A percentile compares a stretch with the other conserved stretches of the same genome.
phyloP scores from a whole-genome alignment of 64 coral and sea anemone species.

The Montipora capricornis region DNA sequence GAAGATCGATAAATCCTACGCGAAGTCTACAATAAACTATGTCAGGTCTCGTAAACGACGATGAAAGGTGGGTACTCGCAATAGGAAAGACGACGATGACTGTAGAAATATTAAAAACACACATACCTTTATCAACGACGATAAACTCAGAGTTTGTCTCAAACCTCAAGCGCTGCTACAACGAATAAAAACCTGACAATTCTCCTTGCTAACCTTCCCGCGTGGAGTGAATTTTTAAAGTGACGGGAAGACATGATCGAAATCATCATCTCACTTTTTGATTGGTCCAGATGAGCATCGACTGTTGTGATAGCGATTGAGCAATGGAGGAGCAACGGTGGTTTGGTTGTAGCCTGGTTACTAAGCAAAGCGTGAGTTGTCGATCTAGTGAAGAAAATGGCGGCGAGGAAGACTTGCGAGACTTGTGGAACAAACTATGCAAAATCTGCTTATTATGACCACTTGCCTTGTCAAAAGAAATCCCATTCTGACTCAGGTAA shows the following conservation, averaged over 20 bases:
- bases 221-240: background rate
- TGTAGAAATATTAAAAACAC: background rate
- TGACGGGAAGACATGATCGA: background rate
- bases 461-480: background rate
- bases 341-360: background rate
- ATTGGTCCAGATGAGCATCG: background rate
- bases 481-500: background rate
- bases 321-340: background rate
- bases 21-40: no score
- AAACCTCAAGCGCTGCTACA: background rate
- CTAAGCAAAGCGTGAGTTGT: background rate
- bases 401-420: background rate
- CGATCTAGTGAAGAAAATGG: background rate
- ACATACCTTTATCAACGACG: background rate
- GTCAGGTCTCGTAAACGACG: no score
- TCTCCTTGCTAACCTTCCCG: background rate
- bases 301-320: background rate
- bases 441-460: constrained; percentile 25
- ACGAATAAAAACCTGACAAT: background rate
- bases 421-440: background rate
- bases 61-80: no score
- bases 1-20: no score
- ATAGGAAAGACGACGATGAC: no score
- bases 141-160: background rate
- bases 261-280: background rate